Evolutionary conservation across 1,140 invertebrate genomes (phyloP).

Genomic region (Drosophila littoralis): DNA sequence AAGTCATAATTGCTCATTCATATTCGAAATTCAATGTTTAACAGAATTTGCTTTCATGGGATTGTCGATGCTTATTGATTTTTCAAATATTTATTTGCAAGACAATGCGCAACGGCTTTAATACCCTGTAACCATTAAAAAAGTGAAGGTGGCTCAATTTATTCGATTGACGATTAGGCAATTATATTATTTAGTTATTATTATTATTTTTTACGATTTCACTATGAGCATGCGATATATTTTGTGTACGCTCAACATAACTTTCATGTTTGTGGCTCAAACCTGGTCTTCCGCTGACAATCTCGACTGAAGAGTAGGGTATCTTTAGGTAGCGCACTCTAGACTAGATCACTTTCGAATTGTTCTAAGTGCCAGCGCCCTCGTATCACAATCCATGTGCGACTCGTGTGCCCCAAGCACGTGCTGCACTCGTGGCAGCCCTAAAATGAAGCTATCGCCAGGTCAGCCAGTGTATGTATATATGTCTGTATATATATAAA

Average conservation of each 20-base stretch:
- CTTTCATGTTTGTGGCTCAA: background rate
- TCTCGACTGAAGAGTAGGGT: background rate
- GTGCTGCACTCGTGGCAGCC: constrained; percentile 33
- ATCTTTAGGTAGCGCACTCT: background rate
- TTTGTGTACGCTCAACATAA: too few relatives aligned
- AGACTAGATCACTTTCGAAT: background rate
- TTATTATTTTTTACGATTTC: too few relatives aligned
- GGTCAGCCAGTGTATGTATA: background rate
- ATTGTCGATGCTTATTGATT: constrained; percentile 56
- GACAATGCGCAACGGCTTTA: constrained; percentile 3
- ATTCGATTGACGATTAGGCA: too few relatives aligned
- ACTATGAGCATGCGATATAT: too few relatives aligned
- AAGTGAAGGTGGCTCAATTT: background rate
- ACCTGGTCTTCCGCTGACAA: too few relatives aligned
- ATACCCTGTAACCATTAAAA: background rate
- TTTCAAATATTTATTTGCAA: constrained; percentile 52
- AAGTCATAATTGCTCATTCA: constrained; percentile 58
- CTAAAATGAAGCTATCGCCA: constrained; percentile 42
- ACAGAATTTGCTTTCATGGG: constrained; percentile 25
- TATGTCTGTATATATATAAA: background rate
- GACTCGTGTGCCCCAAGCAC: constrained; percentile 32
- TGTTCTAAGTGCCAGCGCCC: constrained; percentile 9
- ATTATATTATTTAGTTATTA: too few relatives aligned
- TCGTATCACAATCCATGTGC: constrained; percentile 1
- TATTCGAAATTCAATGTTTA: background rate